Percentiles rank a stretch among this genome's conserved stretches.
phyloP scores from a whole-genome alignment of 2,797 vertebrate genomes.

The Onychomys arenicola region DNA sequence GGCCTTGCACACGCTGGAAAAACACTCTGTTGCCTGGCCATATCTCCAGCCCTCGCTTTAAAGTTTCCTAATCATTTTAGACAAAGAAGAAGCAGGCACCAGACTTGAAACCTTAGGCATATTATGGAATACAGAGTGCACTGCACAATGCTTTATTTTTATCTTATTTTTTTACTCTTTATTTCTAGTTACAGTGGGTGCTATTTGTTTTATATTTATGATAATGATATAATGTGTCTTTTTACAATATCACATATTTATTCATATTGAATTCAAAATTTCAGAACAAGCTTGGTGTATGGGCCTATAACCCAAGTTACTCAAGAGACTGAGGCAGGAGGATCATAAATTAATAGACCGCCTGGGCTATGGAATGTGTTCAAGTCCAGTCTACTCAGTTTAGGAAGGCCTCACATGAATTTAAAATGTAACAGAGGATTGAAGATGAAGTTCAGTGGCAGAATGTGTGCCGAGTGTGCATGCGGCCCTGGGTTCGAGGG shows the following conservation, averaged over 20 bases:
- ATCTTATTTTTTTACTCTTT: constrained; percentile 10
- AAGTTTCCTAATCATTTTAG: not conserved
- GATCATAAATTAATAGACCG: not conserved
- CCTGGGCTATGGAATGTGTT: not conserved
- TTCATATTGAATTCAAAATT: not conserved
- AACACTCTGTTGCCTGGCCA: not conserved
- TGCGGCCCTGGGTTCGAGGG: not conserved
- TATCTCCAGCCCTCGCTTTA: not conserved
- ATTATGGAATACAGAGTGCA: fast-evolving
- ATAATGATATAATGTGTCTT: not conserved
- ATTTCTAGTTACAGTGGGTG: not conserved
- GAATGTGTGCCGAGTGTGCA: no score
- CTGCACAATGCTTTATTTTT: not conserved
- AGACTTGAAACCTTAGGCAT: not conserved
- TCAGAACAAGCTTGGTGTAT: not conserved
- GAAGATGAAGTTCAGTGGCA: not conserved
- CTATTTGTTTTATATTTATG: not conserved
- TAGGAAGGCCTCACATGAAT: not conserved
- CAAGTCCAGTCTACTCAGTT: not conserved
- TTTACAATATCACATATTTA: not conserved
- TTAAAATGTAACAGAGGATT: not conserved
- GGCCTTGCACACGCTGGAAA: not conserved
- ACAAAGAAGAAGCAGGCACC: not conserved
- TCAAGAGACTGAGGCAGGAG: not conserved
- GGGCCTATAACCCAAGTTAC: not conserved